Base-by-base conservation (phyloP, 1,140 invertebrate genomes). In the Onthophagus taurus region DNA sequence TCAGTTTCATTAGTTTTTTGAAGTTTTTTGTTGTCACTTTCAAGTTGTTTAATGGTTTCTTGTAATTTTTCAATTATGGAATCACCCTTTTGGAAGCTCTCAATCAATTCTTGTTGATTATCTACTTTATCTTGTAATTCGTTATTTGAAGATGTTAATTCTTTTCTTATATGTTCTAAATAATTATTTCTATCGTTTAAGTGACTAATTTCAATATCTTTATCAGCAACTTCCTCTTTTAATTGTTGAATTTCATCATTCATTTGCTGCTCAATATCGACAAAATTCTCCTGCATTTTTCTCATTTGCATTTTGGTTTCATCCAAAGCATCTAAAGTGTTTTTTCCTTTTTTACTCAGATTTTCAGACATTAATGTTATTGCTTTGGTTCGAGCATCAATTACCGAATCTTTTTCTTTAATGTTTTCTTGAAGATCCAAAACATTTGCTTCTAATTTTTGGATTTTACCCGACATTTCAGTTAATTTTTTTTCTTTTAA, bases 401-500 rank as follows among this genome's bases (percentile, higher is more conserved):
- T 87, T 31, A 92, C 82, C 55, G 81, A 80, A 61, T 89, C 85
- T 63, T 90, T 90, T 58, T 90, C 87, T 57, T 80, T 80, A 13
- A 89, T 70, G 64, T 80, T 83, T 65, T 89, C 86, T 67, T 81
- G 77, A 41, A 84, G 67, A 64, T 83, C 80, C 23, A 83, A 55
- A 35, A 83, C 70, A 48, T 67, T 72, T 7, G 71, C 74, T 59
- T 85, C 79, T 49, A 83, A 60, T 59, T 77, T 74, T 48, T 70
- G 62, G 43, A 80, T 71, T 61, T 72, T 76, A 13, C 52, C 52
- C 59, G 64, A 68, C n/a, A 72, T 51, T 42, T 72, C 68, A 2
- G 54, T 44, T 26, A 74, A 67, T 53, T 62, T 66, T 34, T 61
- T 68, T 31, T 75, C 70, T 45, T 72, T 76, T 36, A 60, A 67